These are phyloP conservation scores for Myripristis murdjan DNA, from an alignment of 2,797 vertebrate genomes.

Conservation along the genomic window DNA sequence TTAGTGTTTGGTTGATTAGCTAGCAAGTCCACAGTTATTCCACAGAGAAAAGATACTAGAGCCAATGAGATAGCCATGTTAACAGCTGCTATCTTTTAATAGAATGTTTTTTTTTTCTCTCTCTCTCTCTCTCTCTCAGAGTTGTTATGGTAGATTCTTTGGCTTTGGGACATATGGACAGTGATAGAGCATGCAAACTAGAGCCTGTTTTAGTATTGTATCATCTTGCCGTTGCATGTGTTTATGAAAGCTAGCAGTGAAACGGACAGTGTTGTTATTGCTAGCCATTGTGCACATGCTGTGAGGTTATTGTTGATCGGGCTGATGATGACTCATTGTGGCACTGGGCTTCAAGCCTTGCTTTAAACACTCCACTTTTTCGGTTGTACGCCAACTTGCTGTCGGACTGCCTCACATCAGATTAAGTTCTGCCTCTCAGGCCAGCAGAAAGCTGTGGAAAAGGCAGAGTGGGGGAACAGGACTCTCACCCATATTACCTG, in stretches of 20 bases:
- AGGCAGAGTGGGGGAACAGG: conserved; percentile 41
- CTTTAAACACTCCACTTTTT: conserved; percentile 30
- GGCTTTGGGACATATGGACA: not conserved
- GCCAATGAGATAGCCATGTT: not conserved
- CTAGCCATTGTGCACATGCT: conserved; percentile 19
- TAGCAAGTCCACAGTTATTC: not conserved
- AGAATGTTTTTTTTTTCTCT: not conserved
- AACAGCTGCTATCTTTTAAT: not conserved
- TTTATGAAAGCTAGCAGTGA: not conserved
- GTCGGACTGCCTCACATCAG: conserved; percentile 65
- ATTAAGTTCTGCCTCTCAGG: conserved; percentile 70
- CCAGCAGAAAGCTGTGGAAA: conserved; percentile 59
- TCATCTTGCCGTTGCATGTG: not conserved
- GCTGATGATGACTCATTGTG: conserved; percentile 23
- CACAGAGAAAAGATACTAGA: not conserved
- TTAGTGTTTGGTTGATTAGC: not conserved
- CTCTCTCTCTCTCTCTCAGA: no score
- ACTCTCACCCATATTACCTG: conserved; percentile 52
- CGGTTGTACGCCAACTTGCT: conserved; percentile 58
- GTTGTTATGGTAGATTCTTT: not conserved
- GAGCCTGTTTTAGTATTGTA: not conserved
- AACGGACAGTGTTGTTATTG: conserved; percentile 4
- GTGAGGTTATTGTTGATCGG: not conserved
- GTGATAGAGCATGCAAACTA: not conserved
- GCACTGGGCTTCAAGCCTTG: conserved; percentile 16